These are phyloP conservation scores for Merodon equestris DNA, from an alignment of 2,888 invertebrate species.

Conservation along the genomic window DNA sequence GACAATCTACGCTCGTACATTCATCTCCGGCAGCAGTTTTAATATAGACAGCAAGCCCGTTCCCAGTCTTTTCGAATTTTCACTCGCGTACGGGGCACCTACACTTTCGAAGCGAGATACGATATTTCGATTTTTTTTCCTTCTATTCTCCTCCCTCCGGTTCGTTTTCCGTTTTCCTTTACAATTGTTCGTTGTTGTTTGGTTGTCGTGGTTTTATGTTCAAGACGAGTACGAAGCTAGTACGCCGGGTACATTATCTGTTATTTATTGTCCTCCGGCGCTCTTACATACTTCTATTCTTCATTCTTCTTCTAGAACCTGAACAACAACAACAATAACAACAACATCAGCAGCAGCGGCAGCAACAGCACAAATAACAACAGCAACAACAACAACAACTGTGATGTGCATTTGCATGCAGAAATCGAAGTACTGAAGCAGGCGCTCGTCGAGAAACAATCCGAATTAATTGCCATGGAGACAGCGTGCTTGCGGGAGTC, in stretches of 20 bases:
- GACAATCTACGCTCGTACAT: conserved; percentile 36
- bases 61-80: conserved; percentile 58
- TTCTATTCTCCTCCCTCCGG: no score
- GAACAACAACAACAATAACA: conserved; percentile 19
- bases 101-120: not conserved
- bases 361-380: no score
- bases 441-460: conserved; percentile 88
- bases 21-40: not conserved
- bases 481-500: conserved; percentile 90
- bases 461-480: conserved; percentile 91
- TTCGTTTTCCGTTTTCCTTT: not conserved
- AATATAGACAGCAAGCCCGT: conserved; percentile 7
- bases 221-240: conserved; percentile 6
- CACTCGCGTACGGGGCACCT: conserved; percentile 37
- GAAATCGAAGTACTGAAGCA: conserved; percentile 93
- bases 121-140: no score
- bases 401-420: conserved; percentile 87
- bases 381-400: conserved; percentile 58
- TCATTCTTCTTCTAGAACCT: conserved; percentile 70
- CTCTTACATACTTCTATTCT: conserved; percentile 32
- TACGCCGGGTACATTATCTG: conserved; percentile 29
- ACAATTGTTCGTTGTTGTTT: conserved; percentile 16
- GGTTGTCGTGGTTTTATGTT: conserved; percentile 17
- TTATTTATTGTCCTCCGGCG: conserved; percentile 60
- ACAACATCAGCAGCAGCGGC: no score